Evolutionary conservation across 2,797 vertebrate genomes (phyloP), one percentile per base, ranked within the genome.

Genomic region (Vipera latastei): DNA sequence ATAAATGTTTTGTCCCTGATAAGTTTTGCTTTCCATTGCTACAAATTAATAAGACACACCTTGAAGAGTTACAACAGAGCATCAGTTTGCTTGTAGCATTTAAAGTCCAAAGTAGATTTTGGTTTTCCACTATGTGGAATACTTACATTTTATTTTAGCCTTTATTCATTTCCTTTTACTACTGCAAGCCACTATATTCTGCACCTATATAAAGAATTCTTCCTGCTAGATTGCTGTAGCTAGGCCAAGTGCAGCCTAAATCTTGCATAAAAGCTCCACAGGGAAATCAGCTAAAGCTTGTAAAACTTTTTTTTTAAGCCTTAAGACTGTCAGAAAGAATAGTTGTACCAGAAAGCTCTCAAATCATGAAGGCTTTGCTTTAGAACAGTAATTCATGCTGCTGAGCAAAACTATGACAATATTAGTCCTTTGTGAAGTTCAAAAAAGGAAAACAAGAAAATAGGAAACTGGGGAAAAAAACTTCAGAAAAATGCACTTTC

Each of bases 221-320:
- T 92, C 73, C 92, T 94, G 88, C 91, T 94, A 89, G 63, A 32
- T 4, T 85, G 92, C 59, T 9, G 4, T 92, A 93, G 53, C 51
- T 92, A 60, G 38, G 89, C 38, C 56, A 92, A 94, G 93, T 92
- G 90, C 92, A 95, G 69, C 6, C 60, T 61, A 83, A 96, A 92
- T 94, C 93, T 90, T 93, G 28, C n/a, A n/a, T 56, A 92, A 95
- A 57, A 92, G 0, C 57, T 96, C 87, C 18, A 51, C 2, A 83
- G 91, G 63, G 48, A 96, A 96, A 96, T 44, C 22, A 93, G 38
- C 59, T 28, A 56, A 94, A 93, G 12, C 2, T 14, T 94, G 88
- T 88, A 83, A 96, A 96, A 94, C 5, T 92, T 14, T 91, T 93
- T 95, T 93, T 95, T 93, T 59, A 93, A 95, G 6, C 2, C 14